Base-by-base conservation (phyloP, 2,797 vertebrate species). In the Aldrovandia affinis region DNA sequence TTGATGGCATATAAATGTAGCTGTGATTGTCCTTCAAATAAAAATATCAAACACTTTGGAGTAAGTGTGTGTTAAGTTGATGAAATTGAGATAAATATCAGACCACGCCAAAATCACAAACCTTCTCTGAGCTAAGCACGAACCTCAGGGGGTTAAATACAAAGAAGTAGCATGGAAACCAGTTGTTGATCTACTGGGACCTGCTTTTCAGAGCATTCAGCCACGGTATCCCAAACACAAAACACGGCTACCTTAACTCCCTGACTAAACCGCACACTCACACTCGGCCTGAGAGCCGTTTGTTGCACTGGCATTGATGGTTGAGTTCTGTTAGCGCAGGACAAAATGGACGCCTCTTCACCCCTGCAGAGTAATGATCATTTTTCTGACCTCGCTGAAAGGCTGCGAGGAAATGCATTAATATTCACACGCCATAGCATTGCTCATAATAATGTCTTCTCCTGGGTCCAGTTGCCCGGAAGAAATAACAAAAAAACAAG, bases 361-460 rank as follows among this genome's bases (percentile, higher is more conserved):
- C 33, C 36, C 55, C 54, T 18, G 22, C n/a, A 77, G 20, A 47
- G 42, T 77, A 47, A 77, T 44, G 39, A 70, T 39, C 78, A 25
- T 2, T 81, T 39, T 25, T 18, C 79, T 59, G 28, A 25, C 54
- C 39, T 9, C 22, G 30, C 30, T 39, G 79, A 36, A 55, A 12
- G 52, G 33, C 18, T 9, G 54, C 18, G 55, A 81, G 54, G 73
- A 55, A n/a, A 39, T 20, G 54, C 10, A 39, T 57, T 59, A 81
- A 55, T 33, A 81, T 59, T 61, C 54, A 81, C 52, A 81, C 18
- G 18, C 79, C 20, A 55, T 55, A 52, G n/a, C 50, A n/a, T 4
- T 25, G n/a, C 78, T 33, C 50, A 61, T 81, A 61, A 81, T 36
- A 52, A 57, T 10, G 79, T 33, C 78, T 81, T 81, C 8, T 42